Evolutionary conservation across 2,797 vertebrate species (phyloP), one percentile per base, ranked within the genome.

Genomic region (Sparidentex hasta): DNA sequence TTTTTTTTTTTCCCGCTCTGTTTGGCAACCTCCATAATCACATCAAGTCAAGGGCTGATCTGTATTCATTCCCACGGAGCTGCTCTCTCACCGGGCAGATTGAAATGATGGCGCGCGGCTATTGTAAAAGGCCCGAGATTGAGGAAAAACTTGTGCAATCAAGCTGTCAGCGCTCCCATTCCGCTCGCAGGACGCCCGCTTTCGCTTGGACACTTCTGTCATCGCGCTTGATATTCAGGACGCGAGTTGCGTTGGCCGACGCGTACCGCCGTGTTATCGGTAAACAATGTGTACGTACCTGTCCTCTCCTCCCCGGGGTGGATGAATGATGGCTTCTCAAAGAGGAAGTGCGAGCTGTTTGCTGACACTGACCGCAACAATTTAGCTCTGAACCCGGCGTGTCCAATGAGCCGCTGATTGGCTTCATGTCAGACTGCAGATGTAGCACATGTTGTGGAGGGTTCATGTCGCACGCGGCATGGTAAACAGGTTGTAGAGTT

Each of bases 71-170:
- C 25, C 74, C 68, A 70, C 66, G 68, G 76, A 87, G 86, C 61
- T 46, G 66, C 56, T 84, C 66, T 83, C 66, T 50, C 84, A 74
- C 71, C 75, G 72, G 78, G 78, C 80, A 82, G 70, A 86, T 68
- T 87, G 78, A 87, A 84, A 88, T 87, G 61, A 89, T 83, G 68
- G 83, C 75, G 68, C 80, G 71, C 18, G 29, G 65, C 71, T 68
- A 59, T 81, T 81, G 81, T 64, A 83, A 81, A 82, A 79, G 72
- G 29, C 29, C 83, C 72, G 59, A 62, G 54, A 76, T 66, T 11
- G 25, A 56, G 83, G 50, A 89, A n/a, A n/a, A 89, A 88, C 51
- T 68, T 71, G n/a, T 59, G 82, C 84, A 89, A 89, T 90, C 86
- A 89, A 87, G 78, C 77, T 89, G 89, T 90, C 87, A 88, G 52